These are phyloP conservation scores for Lerista edwardsae DNA, from an alignment of 2,797 vertebrate species.

Conservation along the genomic window DNA sequence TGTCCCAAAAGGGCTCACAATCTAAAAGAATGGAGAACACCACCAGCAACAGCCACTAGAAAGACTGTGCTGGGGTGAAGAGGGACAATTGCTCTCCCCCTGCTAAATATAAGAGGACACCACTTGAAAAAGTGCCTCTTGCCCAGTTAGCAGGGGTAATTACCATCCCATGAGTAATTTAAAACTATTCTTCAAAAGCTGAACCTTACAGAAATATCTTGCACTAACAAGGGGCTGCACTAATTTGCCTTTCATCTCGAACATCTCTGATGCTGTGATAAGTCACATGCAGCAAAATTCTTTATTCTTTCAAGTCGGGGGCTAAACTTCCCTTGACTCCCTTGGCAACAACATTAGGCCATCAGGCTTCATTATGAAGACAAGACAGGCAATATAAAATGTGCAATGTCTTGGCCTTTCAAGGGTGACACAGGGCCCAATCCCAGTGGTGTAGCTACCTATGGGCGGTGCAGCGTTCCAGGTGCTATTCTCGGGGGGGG, in stretches of 20 bases:
- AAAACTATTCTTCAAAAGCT: constrained; percentile 7
- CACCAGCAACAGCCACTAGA: too few relatives aligned
- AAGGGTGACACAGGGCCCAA: background rate
- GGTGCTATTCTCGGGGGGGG: too few relatives aligned
- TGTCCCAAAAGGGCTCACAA: too few relatives aligned
- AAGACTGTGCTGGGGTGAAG: too few relatives aligned
- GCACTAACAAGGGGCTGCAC: constrained; percentile 23
- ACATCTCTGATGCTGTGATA: background rate
- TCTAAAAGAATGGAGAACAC: too few relatives aligned
- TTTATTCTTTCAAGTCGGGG: constrained; percentile 8
- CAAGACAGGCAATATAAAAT: background rate
- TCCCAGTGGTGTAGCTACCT: too few relatives aligned
- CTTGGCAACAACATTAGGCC: background rate
- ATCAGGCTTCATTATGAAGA: background rate
- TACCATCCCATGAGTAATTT: background rate
- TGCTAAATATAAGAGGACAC: too few relatives aligned
- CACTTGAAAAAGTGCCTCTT: too few relatives aligned
- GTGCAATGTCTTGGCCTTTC: background rate
- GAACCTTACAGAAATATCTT: constrained; percentile 18
- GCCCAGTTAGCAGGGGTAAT: too few relatives aligned
- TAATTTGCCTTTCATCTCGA: background rate
- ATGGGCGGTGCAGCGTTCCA: too few relatives aligned
- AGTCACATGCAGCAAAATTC: constrained; percentile 21
- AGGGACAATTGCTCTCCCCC: too few relatives aligned
- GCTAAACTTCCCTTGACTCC: constrained; percentile 20